Base-by-base conservation (phyloP, 2,113 vertebrate species). In the Heloderma charlesbogerti region DNA sequence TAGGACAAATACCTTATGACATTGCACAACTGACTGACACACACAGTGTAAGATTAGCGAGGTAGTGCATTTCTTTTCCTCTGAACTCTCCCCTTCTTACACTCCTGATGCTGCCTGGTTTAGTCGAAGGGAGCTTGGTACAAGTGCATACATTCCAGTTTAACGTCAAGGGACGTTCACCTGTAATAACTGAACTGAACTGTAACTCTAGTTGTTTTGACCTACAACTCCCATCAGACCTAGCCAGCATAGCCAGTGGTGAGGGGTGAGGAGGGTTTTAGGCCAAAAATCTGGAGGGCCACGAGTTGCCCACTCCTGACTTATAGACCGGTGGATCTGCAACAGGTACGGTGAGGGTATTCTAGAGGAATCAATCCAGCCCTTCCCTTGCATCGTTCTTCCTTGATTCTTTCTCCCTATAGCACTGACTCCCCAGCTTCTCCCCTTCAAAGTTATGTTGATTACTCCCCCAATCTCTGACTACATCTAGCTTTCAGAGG, bases 1-100 rank as follows among this genome's bases (percentile, higher is more conserved):
- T 22, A 25, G 94, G 89, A 95, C 93, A 94, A 90, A 93, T 79
- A 67, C 57, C 87, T 96, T 85, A 89, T 29, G 1, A 48, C 6
- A 15, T 60, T 72, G 72, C 66, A 37, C 6, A 60, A 51, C 74
- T 79, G 6, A 5, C 71, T 51, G 37, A 40, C 18, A 5, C 63
- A 54, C n/a, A 40, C 91, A 54, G 25, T 63, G 0, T 84, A 57
- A 74, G 3, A 40, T 78, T 18, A 34, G 69, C 78, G 63, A 66
- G 77, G n/a, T 0, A 0, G 3, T 66, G 89, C 18, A 4, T 63
- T 89, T 93, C 45, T 57, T 51, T 67, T 78, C 80, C 2, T 57
- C 69, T 69, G n/a, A 13, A 75, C 79, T 29, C 57, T 86, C 69
- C 92, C 54, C 88, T 31, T 37, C 81, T 57, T 27, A 3, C 7